These are phyloP conservation scores for Fragum whitleyi DNA, from an alignment of 2,888 invertebrate species.

Conservation along the genomic window DNA sequence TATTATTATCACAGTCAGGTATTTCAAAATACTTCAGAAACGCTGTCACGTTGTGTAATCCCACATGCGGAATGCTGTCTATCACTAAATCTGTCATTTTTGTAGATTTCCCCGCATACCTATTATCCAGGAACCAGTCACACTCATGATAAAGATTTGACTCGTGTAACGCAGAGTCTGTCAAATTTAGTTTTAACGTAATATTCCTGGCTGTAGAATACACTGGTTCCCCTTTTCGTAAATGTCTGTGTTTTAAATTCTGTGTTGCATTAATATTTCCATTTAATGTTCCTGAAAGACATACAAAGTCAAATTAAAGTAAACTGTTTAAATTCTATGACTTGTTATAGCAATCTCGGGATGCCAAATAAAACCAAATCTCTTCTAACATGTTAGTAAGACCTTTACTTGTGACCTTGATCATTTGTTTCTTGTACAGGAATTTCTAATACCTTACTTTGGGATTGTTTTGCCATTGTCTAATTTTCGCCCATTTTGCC, in stretches of 20 bases:
- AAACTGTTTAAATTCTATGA: too few species aligned
- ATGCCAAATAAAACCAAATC: too few species aligned
- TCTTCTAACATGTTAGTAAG: too few species aligned
- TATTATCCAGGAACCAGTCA: conserved; percentile 37
- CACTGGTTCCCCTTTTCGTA: background rate
- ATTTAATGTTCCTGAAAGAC: conserved; percentile 43
- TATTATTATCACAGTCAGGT: conserved; percentile 19
- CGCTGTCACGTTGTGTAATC: conserved; percentile 9
- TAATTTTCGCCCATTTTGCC: too few species aligned
- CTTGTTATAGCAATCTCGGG: too few species aligned
- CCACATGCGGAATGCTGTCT: background rate
- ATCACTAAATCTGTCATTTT: conserved; percentile 1
- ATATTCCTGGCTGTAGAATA: conserved; percentile 15
- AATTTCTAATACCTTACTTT: too few species aligned
- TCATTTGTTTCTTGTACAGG: too few species aligned
- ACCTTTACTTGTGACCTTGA: too few species aligned
- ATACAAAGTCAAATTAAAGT: conserved; percentile 1
- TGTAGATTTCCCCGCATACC: conserved; percentile 11
- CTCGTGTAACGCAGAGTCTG: conserved; percentile 20
- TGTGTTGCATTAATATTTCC: conserved; percentile 40
- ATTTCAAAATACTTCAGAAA: conserved; percentile 9
- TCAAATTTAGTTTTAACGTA: conserved; percentile 31
- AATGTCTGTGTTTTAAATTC: conserved; percentile 15
- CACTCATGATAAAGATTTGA: conserved; percentile 31
- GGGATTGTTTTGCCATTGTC: too few species aligned